Conservation (phyloP, 2,797 vertebrate species). For the Anniella stebbinsi region DNA sequence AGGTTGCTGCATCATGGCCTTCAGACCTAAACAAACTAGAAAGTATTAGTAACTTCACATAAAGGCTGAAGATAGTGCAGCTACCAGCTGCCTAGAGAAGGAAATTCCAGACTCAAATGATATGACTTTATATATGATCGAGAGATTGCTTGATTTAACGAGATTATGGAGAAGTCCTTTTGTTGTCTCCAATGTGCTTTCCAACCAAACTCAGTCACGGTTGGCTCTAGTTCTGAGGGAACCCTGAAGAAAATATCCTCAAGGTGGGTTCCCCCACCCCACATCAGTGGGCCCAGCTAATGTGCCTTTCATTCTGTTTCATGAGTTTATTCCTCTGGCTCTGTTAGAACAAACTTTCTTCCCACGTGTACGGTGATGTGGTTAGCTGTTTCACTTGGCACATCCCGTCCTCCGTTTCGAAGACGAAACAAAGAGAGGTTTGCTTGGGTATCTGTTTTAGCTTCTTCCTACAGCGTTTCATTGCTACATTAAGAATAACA, state of each 20-base stretch:
- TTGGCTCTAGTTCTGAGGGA: too few species aligned
- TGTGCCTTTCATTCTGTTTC: slow-evolving; percentile 48
- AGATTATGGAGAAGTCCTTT: neutral
- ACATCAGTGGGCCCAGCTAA: too few species aligned
- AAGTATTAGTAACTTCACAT: neutral
- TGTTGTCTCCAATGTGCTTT: neutral
- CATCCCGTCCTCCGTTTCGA: slow-evolving; percentile 45
- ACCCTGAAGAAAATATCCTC: too few species aligned
- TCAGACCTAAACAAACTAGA: neutral
- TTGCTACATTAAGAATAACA: slow-evolving; percentile 9
- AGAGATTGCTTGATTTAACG: neutral
- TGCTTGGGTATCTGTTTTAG: slow-evolving; percentile 45
- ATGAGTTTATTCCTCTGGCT: slow-evolving; percentile 38
- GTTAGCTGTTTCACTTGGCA: slow-evolving; percentile 52
- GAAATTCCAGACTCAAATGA: neutral
- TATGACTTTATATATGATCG: neutral
- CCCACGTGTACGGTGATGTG: slow-evolving; percentile 46
- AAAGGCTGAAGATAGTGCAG: neutral
- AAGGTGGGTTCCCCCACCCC: too few species aligned
- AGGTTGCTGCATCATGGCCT: neutral
- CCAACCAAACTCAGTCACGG: neutral
- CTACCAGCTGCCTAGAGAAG: neutral
- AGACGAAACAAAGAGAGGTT: slow-evolving; percentile 68
- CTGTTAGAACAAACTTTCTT: slow-evolving; percentile 50
- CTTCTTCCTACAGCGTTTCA: slow-evolving; percentile 13